phyloP scores from a whole-genome alignment of 2,113 vertebrate genomes.

The Addax nasomaculatus region DNA sequence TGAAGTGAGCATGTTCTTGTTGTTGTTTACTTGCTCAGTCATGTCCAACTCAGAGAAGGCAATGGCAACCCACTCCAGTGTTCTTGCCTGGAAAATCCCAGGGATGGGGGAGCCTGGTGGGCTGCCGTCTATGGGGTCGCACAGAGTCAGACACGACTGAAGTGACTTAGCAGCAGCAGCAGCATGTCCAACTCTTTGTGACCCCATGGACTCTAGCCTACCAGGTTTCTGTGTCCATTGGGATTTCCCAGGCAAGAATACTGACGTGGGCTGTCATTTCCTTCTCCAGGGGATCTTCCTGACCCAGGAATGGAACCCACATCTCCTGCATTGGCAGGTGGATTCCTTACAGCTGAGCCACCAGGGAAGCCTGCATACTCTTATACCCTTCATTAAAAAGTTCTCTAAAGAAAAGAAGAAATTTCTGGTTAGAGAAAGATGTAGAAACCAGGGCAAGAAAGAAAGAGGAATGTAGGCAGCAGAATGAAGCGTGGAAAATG shows the following conservation, averaged over 20 bases:
- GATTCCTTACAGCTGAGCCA: not conserved
- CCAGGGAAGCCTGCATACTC: not conserved
- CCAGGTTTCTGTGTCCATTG: not conserved
- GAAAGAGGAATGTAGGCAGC: not conserved
- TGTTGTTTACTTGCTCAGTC: not conserved
- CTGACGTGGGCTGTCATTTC: not conserved
- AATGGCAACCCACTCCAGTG: too few species aligned
- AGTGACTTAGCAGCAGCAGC: too few species aligned
- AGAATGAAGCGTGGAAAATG: not conserved
- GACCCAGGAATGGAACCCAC: not conserved
- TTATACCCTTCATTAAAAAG: not conserved
- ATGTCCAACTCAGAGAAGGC: not conserved
- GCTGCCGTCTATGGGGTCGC: rapidly evolving
- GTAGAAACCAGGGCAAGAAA: not conserved
- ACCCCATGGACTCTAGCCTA: not conserved
- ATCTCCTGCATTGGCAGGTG: not conserved
- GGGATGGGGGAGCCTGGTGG: too few species aligned
- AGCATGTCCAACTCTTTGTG: not conserved
- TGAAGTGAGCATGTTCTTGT: not conserved
- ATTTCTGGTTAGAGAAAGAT: not conserved
- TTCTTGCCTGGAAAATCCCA: too few species aligned
- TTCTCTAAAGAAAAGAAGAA: slow-evolving; percentile 2
- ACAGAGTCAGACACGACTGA: too few species aligned
- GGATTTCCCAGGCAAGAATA: not conserved
- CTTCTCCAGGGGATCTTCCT: not conserved